Percentiles rank a stretch among this genome's conserved stretches.
phyloP scores from a whole-genome alignment of 2,797 vertebrate genomes.

The Spondyliosoma cantharus region DNA sequence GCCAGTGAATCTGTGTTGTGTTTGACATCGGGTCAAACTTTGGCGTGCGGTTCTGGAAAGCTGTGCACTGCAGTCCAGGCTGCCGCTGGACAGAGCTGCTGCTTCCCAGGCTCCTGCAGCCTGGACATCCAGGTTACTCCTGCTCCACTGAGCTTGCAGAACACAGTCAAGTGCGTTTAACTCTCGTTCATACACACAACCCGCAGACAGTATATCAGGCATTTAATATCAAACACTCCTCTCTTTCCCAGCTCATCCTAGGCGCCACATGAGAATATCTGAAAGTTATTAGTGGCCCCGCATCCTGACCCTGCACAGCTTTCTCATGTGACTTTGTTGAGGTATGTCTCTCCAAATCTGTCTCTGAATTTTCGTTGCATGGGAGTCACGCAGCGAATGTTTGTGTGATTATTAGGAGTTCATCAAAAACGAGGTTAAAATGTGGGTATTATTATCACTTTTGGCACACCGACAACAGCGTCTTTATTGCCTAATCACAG shows the following conservation, averaged over 20 bases:
- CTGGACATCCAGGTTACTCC: slow-evolving; percentile 46
- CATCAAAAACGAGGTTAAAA: slow-evolving; percentile 19
- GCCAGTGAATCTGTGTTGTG: slow-evolving; percentile 47
- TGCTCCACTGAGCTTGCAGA: slow-evolving; percentile 37
- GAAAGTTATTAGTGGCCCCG: slow-evolving; percentile 67
- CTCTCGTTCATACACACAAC: slow-evolving; percentile 22
- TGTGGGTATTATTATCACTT: slow-evolving; percentile 25
- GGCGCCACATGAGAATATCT: slow-evolving; percentile 58
- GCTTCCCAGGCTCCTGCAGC: slow-evolving; percentile 65
- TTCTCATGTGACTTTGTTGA: slow-evolving; percentile 62
- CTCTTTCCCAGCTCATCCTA: slow-evolving; percentile 59
- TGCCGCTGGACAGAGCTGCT: slow-evolving; percentile 24
- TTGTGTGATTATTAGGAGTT: slow-evolving; percentile 43
- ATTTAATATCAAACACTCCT: slow-evolving; percentile 50
- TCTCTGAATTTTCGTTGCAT: slow-evolving; percentile 26
- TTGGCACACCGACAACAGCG: slow-evolving; percentile 12
- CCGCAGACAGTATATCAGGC: slow-evolving; percentile 54
- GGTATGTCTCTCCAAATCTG: slow-evolving; percentile 43
- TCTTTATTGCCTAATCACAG: slow-evolving; percentile 40
- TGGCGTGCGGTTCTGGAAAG: slow-evolving; percentile 56
- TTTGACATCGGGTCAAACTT: slow-evolving; percentile 54
- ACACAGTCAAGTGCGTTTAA: slow-evolving; percentile 38
- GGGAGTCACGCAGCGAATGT: slow-evolving; percentile 28
- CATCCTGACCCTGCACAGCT: slow-evolving; percentile 55
- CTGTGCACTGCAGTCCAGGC: slow-evolving; percentile 28